Percentiles rank a stretch among this genome's conserved stretches.
Conservation (phyloP, 1,140 invertebrate genomes). For the Pseudomyrmex cubaensis region DNA sequence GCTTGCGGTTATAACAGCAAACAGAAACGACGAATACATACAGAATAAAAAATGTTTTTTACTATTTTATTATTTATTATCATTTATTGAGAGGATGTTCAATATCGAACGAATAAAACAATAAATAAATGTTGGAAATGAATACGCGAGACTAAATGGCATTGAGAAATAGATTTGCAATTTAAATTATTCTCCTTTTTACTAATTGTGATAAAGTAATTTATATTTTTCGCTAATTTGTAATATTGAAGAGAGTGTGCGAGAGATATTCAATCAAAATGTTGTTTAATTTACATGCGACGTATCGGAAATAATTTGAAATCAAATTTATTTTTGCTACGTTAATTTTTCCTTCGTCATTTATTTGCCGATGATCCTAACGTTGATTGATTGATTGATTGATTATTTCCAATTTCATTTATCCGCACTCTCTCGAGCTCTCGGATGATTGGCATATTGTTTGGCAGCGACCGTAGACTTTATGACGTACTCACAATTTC, state of each 20-base stretch:
- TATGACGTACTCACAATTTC: slow-evolving; percentile 17
- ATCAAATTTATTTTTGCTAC: slow-evolving; percentile 17
- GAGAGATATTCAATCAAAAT: slow-evolving; percentile 3
- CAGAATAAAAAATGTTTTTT: no score
- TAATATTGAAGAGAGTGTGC: not conserved
- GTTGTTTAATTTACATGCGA: not conserved
- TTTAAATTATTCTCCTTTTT: not conserved
- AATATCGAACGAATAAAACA: no score
- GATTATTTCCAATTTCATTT: slow-evolving; percentile 46
- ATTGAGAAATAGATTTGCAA: not conserved
- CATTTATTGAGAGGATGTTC: no score
- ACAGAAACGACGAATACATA: no score
- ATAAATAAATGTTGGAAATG: no score
- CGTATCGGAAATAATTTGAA: slow-evolving; percentile 22
- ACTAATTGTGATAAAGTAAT: slow-evolving; percentile 9
- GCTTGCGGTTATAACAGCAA: no score
- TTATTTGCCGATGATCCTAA: slow-evolving; percentile 27
- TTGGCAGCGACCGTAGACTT: not conserved
- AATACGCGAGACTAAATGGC: no score
- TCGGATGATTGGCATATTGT: slow-evolving; percentile 28
- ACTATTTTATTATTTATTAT: no score
- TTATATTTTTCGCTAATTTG: not conserved
- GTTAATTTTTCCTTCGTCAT: slow-evolving; percentile 25
- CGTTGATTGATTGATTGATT: slow-evolving; percentile 17
- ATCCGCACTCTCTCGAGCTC: not conserved